Evolutionary conservation across 2,888 invertebrate species (phyloP), one percentile per base, ranked within the genome.

Genomic region (Phaedon cochleariae): DNA sequence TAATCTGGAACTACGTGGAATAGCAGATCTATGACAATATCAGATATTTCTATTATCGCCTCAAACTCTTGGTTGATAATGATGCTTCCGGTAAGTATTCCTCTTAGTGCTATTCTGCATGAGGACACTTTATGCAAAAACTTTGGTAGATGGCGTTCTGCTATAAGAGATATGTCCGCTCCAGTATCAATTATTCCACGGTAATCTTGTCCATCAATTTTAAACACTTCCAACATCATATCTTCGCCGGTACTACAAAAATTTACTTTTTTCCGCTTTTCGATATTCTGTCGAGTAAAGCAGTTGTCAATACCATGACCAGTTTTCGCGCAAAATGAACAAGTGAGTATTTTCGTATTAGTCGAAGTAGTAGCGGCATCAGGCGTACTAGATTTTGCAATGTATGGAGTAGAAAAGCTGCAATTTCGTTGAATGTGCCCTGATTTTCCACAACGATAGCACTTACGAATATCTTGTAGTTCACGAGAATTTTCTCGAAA

Each of bases 351-450:
- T n/a, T n/a, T n/a, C n/a, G n/a, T n/a, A n/a, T n/a, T 18, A 10
- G 10, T 7, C 12, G 48, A 18, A 4, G 48, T 48, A 48, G 7
- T 3, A 2, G 10, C n/a, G n/a, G n/a, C n/a, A n/a, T n/a, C n/a
- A n/a, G n/a, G n/a, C n/a, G n/a, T 21, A 48, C 21, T 18, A 48
- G 20, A 10, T 18, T 48, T 48, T 5, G 12, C 48, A 45, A 15
- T 37, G 10, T 45, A n/a, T n/a, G n/a, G n/a, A n/a, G n/a, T 45
- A 45, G 15, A 17, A 4, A 15, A 21, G 2, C 18, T 37, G 51
- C 71, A 70, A 46, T 60, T 31, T 26, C 59, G 17, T 64, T 65
- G 63, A 12, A 66, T 37, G 49, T 69, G 69, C 4, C 65, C 69
- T 12, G 21, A 10, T 46, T 59, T 51, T 61, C 22, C 41, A 65